Evolutionary conservation across 2,888 invertebrate genomes (phyloP).

Genomic region (Drosophila merina): DNA sequence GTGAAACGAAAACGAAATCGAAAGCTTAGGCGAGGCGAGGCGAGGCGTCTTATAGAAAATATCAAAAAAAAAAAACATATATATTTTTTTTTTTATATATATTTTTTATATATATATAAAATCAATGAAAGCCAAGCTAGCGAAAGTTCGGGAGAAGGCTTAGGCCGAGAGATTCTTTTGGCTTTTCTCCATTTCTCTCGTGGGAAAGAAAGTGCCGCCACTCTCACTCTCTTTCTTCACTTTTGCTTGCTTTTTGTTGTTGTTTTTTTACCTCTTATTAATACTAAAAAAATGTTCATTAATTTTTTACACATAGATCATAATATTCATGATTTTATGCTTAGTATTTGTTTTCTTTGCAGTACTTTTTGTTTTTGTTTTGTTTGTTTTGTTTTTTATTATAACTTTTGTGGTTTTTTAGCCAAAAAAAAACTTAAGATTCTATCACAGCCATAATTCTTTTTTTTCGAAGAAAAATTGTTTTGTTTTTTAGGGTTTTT

Average conservation of each 20-base stretch:
- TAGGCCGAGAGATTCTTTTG: slow-evolving; percentile 18
- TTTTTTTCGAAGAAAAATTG: slow-evolving; percentile 72
- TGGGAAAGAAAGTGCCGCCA: slow-evolving; percentile 28
- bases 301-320: slow-evolving; percentile 33
- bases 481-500: slow-evolving; percentile 42
- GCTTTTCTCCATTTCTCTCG: slow-evolving; percentile 4
- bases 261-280: slow-evolving; percentile 13
- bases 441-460: slow-evolving; percentile 78
- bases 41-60: slow-evolving; percentile 48
- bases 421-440: slow-evolving; percentile 65
- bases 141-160: slow-evolving; percentile 33
- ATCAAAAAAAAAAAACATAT: slow-evolving; percentile 35
- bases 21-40: slow-evolving; percentile 58
- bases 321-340: slow-evolving; percentile 35
- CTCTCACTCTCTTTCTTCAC: slow-evolving; percentile 12
- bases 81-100: slow-evolving; percentile 18
- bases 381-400: slow-evolving; percentile 20
- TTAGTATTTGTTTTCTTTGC: slow-evolving; percentile 31
- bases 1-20: slow-evolving; percentile 48
- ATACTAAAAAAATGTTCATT: slow-evolving; percentile 39
- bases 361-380: slow-evolving; percentile 18
- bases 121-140: slow-evolving; percentile 45
- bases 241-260: slow-evolving; percentile 19
- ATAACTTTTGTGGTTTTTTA: slow-evolving; percentile 51
- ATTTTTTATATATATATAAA: slow-evolving; percentile 27